A percentile compares a stretch with the other conserved stretches of the same genome.
These are phyloP conservation scores for Teleogryllus oceanicus DNA, from an alignment of 2,888 invertebrate species.

Conservation along the genomic window DNA sequence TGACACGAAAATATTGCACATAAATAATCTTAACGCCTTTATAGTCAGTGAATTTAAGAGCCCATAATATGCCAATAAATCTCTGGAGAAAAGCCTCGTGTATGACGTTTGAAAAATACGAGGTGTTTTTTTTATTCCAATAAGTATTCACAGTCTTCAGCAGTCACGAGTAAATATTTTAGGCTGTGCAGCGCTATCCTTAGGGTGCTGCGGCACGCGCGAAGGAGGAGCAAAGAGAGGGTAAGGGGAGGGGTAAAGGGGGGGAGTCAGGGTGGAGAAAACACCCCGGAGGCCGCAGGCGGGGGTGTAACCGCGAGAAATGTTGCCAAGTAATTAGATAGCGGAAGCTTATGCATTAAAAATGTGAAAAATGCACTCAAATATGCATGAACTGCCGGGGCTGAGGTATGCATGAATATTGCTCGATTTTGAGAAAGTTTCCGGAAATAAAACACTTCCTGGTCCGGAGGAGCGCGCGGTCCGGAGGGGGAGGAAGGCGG, in stretches of 20 bases:
- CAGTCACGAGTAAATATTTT: constrained; percentile 6
- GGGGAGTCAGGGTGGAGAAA: neutral
- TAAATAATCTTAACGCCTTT: neutral
- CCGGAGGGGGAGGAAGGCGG: neutral
- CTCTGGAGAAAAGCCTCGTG: neutral
- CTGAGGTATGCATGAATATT: constrained; percentile 18
- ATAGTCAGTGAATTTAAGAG: neutral
- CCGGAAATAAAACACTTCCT: constrained; percentile 7
- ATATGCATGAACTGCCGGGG: constrained; percentile 3
- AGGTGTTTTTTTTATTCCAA: neutral
- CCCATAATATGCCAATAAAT: neutral
- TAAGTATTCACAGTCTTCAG: neutral
- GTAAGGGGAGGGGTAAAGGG: neutral
- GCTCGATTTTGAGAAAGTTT: constrained; percentile 18
- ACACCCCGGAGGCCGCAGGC: neutral
- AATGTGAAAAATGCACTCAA: constrained; percentile 3
- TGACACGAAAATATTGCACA: neutral
- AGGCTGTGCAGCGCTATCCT: neutral
- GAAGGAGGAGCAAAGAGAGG: neutral
- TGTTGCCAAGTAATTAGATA: constrained; percentile 10
- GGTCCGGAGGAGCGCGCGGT: neutral
- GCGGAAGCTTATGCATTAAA: constrained; percentile 18
- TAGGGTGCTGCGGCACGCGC: neutral
- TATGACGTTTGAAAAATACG: constrained; percentile 2
- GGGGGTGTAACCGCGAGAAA: neutral